Base-by-base conservation (phyloP, 2,113 vertebrate genomes). In the Tinamus guttatus region DNA sequence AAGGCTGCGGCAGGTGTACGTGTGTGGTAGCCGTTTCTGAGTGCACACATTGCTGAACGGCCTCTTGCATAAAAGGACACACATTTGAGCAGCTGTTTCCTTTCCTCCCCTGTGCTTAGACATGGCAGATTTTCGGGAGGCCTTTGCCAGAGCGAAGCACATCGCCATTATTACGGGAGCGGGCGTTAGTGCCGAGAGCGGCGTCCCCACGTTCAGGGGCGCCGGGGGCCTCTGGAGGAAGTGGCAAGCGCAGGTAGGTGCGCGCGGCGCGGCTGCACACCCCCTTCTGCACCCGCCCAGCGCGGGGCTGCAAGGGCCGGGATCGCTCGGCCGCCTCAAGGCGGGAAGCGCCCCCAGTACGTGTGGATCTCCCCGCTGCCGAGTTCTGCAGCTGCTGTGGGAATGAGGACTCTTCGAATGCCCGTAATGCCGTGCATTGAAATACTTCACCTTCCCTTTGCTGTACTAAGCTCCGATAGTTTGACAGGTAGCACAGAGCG, bases 141-240 rank as follows among this genome's bases (percentile, higher is more conserved):
- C 87, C 47, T 99, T 99, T 97, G 98, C 99, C 43, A 98, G 98
- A 93, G 99, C 99, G 9, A 99, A 98, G 94, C 99, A 99, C 76
- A 98, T 99, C 32, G 98, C 98, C 28, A 95, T 99, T 84, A 98
- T 99, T 95, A 99, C 99, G 0, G 99, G 99, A 6, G 99, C 99
- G 0, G 99, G 99, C 1, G 98, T 99, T 21, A 99, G 99, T 3
- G 99, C 99, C 0, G 99, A 99, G 96, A 99, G 99, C 0, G 99
- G 99, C 2, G 97, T 99, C 1, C 99, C 99, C 0, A 99, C 99
- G 32, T 99, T 99, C 98, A 97, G 99, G 94, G 99, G 99, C 63
- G 97, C 98, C 2, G 98, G 98, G 30, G 99, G 99, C 24, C 98
- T 98, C 65, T 99, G 99, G 99, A 99, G 99, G 43, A 99, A 98